Conservation (phyloP, 2,888 invertebrate species). For the Zygothrica quintamaculata region DNA sequence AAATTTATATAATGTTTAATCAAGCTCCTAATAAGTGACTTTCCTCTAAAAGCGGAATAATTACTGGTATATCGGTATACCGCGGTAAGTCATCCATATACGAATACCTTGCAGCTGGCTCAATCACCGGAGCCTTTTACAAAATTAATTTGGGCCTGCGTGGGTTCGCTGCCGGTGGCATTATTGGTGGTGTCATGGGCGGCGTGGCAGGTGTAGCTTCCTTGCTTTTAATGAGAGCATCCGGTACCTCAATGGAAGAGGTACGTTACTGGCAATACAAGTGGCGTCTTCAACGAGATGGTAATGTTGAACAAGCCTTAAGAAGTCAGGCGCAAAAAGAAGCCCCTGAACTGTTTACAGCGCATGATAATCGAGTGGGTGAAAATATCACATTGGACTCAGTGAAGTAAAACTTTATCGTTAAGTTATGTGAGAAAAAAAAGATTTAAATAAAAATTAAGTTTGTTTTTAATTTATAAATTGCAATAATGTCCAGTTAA, state of each 20-base stretch:
- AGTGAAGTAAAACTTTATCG: slow-evolving; percentile 62
- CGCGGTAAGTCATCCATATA: slow-evolving; percentile 88
- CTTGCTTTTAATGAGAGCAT: slow-evolving; percentile 86
- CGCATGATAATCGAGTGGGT: slow-evolving; percentile 77
- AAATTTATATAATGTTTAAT: not conserved
- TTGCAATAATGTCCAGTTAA: slow-evolving; percentile 72
- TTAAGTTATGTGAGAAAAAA: not conserved
- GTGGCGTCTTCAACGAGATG: slow-evolving; percentile 84
- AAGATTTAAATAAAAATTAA: slow-evolving; percentile 30
- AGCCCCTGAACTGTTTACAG: slow-evolving; percentile 64
- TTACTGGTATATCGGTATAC: slow-evolving; percentile 88
- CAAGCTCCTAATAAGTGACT: rapidly evolving
- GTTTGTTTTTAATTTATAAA: slow-evolving; percentile 69
- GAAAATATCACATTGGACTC: slow-evolving; percentile 72
- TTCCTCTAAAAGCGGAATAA: slow-evolving; percentile 86
- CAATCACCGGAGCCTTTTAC: slow-evolving; percentile 87
- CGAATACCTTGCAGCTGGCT: slow-evolving; percentile 89
- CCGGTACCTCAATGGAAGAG: slow-evolving; percentile 88
- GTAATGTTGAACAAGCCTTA: slow-evolving; percentile 79
- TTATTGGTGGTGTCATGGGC: slow-evolving; percentile 88
- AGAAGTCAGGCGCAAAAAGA: slow-evolving; percentile 65
- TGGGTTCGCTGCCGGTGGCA: slow-evolving; percentile 88
- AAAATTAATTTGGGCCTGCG: slow-evolving; percentile 89
- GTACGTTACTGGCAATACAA: slow-evolving; percentile 87
- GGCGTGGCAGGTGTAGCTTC: slow-evolving; percentile 86